Percentiles rank a stretch among this genome's conserved stretches.
These are phyloP conservation scores for Andricus grossulariae DNA, from an alignment of 1,140 invertebrate species.

Conservation along the genomic window DNA sequence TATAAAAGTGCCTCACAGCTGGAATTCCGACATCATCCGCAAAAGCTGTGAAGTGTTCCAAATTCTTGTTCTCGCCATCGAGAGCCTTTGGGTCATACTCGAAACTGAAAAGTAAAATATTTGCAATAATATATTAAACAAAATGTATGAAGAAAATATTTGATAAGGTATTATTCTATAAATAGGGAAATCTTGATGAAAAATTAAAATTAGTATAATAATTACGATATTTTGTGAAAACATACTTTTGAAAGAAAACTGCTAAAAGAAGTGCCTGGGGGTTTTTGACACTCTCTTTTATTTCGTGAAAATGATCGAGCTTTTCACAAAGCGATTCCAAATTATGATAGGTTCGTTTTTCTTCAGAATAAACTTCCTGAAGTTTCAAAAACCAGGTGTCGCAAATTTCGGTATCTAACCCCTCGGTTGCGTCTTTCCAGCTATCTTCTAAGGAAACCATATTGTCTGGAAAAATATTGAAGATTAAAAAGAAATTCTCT, in stretches of 20 bases:
- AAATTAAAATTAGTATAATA: not conserved
- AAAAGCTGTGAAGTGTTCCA: slow-evolving; percentile 73
- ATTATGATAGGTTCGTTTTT: slow-evolving; percentile 74
- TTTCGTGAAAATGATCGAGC: slow-evolving; percentile 72
- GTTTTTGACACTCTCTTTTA: slow-evolving; percentile 72
- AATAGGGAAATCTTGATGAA: slow-evolving; percentile 7
- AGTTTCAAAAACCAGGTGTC: slow-evolving; percentile 67
- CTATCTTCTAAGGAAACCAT: slow-evolving; percentile 70
- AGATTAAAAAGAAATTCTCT: too few relatives aligned
- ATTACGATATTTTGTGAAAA: not conserved
- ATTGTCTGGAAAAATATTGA: not conserved
- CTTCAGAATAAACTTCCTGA: slow-evolving; percentile 68
- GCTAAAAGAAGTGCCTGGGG: slow-evolving; percentile 74
- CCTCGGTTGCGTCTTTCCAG: slow-evolving; percentile 70
- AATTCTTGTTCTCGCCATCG: slow-evolving; percentile 73
- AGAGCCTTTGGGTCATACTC: slow-evolving; percentile 75
- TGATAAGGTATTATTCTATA: too few relatives aligned
- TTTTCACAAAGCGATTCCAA: slow-evolving; percentile 74
- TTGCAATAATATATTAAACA: slow-evolving; percentile 20
- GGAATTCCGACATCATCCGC: slow-evolving; percentile 69
- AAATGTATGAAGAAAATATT: too few relatives aligned
- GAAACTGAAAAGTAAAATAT: slow-evolving; percentile 66
- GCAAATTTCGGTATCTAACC: slow-evolving; percentile 59
- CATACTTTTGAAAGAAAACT: slow-evolving; percentile 78
- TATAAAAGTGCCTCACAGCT: slow-evolving; percentile 57